Percentiles rank a stretch among this genome's conserved stretches.
Conservation (phyloP, 2,797 vertebrate genomes). For the Sebastes oblongus region DNA sequence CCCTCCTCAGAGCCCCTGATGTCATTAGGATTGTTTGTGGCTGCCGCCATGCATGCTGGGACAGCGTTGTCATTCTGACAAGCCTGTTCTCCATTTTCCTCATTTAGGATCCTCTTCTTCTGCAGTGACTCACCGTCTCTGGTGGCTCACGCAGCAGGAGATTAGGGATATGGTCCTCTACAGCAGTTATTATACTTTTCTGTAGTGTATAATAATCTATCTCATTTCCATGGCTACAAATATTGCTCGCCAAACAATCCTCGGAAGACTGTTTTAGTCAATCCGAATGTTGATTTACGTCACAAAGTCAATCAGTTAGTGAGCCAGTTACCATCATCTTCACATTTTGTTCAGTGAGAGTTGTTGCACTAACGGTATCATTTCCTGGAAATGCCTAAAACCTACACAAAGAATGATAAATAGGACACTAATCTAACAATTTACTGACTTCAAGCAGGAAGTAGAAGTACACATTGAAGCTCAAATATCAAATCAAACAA, state of each 20-base stretch:
- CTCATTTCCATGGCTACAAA: not conserved
- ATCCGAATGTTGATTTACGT: not conserved
- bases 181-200: slow-evolving; percentile 27
- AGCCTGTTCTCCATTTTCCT: slow-evolving; percentile 52
- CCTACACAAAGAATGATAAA: not conserved
- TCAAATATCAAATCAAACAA: not conserved
- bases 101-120: slow-evolving; percentile 52
- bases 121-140: slow-evolving; percentile 49
- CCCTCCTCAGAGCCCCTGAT: slow-evolving; percentile 63
- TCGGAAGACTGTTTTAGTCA: not conserved
- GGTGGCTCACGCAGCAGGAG: slow-evolving; percentile 41
- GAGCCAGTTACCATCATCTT: not conserved
- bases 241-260: not conserved
- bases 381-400: not conserved
- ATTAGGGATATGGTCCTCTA: slow-evolving; percentile 13
- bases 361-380: not conserved
- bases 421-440: not conserved
- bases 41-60: slow-evolving; percentile 71
- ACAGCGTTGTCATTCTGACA: slow-evolving; percentile 56
- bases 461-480: not conserved
- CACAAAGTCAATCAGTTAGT: not conserved
- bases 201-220: not conserved
- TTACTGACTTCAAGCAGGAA: not conserved
- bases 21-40: slow-evolving; percentile 77
- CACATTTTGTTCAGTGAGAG: not conserved